phyloP scores from a whole-genome alignment of 2,888 invertebrate species.

The Diadromus collaris region DNA sequence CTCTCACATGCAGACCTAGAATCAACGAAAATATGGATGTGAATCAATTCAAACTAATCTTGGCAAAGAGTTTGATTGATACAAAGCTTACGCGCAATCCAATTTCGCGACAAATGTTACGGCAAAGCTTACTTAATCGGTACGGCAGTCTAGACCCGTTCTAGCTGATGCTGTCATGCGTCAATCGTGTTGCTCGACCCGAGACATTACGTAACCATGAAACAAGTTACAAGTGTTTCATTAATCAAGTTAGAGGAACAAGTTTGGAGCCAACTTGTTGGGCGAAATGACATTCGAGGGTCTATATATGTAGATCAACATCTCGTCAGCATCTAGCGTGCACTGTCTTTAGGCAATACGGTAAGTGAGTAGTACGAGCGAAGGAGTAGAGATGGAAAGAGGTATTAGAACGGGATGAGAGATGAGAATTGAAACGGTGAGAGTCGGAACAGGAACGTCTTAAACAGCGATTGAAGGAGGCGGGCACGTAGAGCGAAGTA shows the following conservation, averaged over 20 bases:
- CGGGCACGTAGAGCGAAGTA: conserved; percentile 10
- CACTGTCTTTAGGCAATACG: conserved; percentile 7
- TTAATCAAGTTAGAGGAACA: conserved; percentile 75
- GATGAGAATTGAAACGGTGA: conserved; percentile 48
- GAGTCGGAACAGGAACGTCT: conserved; percentile 29
- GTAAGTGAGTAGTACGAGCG: conserved; percentile 7
- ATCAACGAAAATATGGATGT: neutral
- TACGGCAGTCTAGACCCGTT: conserved; percentile 23
- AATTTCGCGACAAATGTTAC: neutral
- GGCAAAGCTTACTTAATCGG: conserved; percentile 38
- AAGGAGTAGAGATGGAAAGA: conserved; percentile 50
- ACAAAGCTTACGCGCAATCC: conserved; percentile 11
- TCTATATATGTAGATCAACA: conserved; percentile 16
- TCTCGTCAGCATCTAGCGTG: conserved; percentile 9
- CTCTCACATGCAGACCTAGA: neutral
- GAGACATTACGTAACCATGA: conserved; percentile 74
- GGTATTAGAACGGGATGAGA: conserved; percentile 36
- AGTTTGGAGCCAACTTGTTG: conserved; percentile 72
- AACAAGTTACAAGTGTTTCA: conserved; percentile 74
- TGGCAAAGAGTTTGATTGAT: conserved; percentile 7
- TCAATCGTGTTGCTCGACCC: conserved; percentile 25
- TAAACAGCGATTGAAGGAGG: conserved; percentile 22
- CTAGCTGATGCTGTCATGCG: conserved; percentile 4
- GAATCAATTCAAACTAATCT: neutral
- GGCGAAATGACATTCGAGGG: conserved; percentile 65